Conservation (phyloP, 2,113 vertebrate species). For the Phrynosoma platyrhinos region DNA sequence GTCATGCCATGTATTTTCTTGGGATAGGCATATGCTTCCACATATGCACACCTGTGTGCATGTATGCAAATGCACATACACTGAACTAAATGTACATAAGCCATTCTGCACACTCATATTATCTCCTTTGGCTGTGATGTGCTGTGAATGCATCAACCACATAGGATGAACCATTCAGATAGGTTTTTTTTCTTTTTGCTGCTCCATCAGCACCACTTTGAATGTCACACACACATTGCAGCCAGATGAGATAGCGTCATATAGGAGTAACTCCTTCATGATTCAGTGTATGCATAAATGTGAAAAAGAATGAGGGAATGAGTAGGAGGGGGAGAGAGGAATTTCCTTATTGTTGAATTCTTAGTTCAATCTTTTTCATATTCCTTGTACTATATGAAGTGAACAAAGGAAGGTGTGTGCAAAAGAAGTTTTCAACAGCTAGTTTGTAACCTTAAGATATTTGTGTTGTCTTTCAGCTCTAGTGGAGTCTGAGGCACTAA, state of each 20-base stretch:
- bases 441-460: neutral
- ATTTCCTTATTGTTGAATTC: neutral
- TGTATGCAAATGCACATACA: too few species aligned
- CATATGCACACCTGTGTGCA: too few species aligned
- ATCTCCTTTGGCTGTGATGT: neutral
- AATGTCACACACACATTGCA: neutral
- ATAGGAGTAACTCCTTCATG: neutral
- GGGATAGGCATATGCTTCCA: neutral
- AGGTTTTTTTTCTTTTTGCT: neutral
- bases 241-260: neutral
- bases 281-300: neutral
- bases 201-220: neutral
- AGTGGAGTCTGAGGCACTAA: neutral
- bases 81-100: neutral
- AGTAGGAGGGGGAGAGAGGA: too few species aligned
- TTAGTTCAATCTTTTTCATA: neutral
- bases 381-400: neutral
- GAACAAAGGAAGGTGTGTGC: neutral
- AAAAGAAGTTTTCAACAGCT: neutral
- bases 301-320: too few species aligned
- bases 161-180: neutral
- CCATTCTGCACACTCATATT: neutral
- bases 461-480: neutral
- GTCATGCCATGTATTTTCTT: neutral
- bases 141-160: neutral